Conservation (phyloP, 1,140 invertebrate genomes). For the Berghia stephanieae region DNA sequence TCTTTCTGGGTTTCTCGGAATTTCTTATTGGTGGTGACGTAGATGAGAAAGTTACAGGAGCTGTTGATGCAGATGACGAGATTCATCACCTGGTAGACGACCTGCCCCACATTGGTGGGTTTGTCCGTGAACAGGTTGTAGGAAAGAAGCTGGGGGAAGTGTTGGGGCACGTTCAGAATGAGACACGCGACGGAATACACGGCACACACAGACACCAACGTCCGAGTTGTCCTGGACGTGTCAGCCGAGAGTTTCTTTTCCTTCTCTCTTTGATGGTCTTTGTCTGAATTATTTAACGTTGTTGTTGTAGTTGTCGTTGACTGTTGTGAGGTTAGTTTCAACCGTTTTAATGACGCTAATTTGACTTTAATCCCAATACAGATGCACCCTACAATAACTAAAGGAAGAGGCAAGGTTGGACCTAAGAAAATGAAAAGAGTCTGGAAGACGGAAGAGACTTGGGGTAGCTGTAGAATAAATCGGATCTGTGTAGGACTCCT, state of each 20-base stretch:
- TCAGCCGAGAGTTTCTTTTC: neutral
- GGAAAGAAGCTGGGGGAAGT: neutral
- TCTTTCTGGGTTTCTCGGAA: neutral
- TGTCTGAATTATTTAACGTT: too few relatives aligned
- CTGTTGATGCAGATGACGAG: constrained; percentile 9
- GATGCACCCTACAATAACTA: constrained; percentile 6
- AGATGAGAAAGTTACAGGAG: constrained; percentile 20
- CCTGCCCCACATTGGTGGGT: neutral
- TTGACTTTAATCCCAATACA: constrained; percentile 17
- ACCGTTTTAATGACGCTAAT: neutral
- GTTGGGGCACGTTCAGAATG: neutral
- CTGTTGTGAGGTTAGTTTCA: too few relatives aligned
- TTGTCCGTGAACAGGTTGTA: neutral
- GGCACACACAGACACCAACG: constrained; percentile 9
- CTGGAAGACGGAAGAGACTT: neutral
- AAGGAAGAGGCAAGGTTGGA: neutral
- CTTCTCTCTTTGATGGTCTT: too few relatives aligned
- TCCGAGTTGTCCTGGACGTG: constrained; percentile 4
- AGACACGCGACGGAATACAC: constrained; percentile 8
- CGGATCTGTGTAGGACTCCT: neutral
- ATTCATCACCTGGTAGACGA: constrained; percentile 13
- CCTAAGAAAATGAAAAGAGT: too few relatives aligned
- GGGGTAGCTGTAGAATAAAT: neutral
- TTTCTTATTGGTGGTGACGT: neutral
- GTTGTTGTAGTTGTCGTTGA: too few relatives aligned